These are phyloP conservation scores for Spodoptera litura DNA, from an alignment of 1,140 invertebrate genomes.

Conservation along the genomic window DNA sequence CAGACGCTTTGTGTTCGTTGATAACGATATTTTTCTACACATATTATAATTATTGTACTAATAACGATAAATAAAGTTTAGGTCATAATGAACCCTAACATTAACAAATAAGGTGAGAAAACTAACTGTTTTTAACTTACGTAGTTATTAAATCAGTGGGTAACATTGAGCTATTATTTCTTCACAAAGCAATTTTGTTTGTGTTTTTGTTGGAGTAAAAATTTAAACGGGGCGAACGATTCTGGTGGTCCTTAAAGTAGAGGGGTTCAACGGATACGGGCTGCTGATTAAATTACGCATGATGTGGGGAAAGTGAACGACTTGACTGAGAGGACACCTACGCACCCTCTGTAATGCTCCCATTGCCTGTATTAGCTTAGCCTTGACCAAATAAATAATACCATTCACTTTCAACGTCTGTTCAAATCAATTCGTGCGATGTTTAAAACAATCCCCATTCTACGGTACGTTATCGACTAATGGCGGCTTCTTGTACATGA, in stretches of 20 bases:
- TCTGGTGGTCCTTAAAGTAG: slow-evolving; percentile 50
- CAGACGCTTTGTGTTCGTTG: slow-evolving; percentile 26
- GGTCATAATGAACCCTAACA: background rate
- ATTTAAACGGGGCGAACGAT: slow-evolving; percentile 13
- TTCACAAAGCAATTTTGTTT: no score
- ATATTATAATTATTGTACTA: background rate
- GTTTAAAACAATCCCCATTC: slow-evolving; percentile 3
- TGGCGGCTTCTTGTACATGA: slow-evolving; percentile 57
- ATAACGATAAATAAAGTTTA: background rate
- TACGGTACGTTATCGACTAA: slow-evolving; percentile 55
- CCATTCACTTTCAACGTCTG: background rate
- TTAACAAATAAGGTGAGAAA: background rate
- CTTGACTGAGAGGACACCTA: slow-evolving; percentile 10
- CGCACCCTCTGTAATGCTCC: background rate
- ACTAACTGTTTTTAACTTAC: no score
- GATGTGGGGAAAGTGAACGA: slow-evolving; percentile 54
- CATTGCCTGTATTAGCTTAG: slow-evolving; percentile 9
- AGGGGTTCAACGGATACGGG: slow-evolving; percentile 68
- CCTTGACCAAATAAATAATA: slow-evolving; percentile 33
- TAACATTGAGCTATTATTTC: no score
- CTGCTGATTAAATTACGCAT: slow-evolving; percentile 71
- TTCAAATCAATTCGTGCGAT: background rate
- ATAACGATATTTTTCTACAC: slow-evolving; percentile 37
- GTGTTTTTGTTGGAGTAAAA: background rate
- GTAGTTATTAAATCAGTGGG: background rate